Base-by-base conservation (phyloP, 2,797 vertebrate species). In the Serranus cabrilla region DNA sequence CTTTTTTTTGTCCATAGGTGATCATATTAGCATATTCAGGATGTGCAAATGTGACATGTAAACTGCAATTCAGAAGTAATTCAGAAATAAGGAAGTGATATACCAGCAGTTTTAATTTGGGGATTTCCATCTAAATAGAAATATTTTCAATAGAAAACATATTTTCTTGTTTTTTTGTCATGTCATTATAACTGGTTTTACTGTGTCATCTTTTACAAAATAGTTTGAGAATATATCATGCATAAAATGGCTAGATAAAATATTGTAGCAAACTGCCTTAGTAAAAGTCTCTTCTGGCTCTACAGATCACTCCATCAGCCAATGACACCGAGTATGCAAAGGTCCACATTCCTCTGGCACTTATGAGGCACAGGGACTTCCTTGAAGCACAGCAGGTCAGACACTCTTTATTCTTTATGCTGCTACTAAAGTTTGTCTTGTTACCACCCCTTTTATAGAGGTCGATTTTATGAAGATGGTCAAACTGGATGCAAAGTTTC, bases 331-430 rank as follows among this genome's bases (percentile, higher is more conserved):
- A 94, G 64, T 95, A 94, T 79, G 73, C 83, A 57, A 94, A 96
- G 81, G 71, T 97, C 60, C 92, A 90, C 39, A 96, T 99, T 90
- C 94, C 96, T 55, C 45, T 99, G 90, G 96, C 94, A 40, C 94
- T 98, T 83, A 93, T 99, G 92, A 96, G 89, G 80, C 91, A 95
- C 23, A 91, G 23, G 79, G 97, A 98, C 85, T 80, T 98, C 60
- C 52, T 93, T 83, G 94, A 96, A 68, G 96, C 96, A 77, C 88
- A 92, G 27, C 69, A 95, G 95, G 98, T 99, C 93, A 91, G 85
- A 43, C 1, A 21, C 17, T 9, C 18, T 61, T 58, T 21, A 21
- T 10, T 14, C 55, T 52, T 42, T 52, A 42, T 43, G 51, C 4
- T 39, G 6, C 14, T 21, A 16, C 27, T 66, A 3, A 55, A 49